A percentile compares a stretch with the other conserved stretches of the same genome.
phyloP scores from a whole-genome alignment of 2,888 invertebrate species.

The Muscina levida region DNA sequence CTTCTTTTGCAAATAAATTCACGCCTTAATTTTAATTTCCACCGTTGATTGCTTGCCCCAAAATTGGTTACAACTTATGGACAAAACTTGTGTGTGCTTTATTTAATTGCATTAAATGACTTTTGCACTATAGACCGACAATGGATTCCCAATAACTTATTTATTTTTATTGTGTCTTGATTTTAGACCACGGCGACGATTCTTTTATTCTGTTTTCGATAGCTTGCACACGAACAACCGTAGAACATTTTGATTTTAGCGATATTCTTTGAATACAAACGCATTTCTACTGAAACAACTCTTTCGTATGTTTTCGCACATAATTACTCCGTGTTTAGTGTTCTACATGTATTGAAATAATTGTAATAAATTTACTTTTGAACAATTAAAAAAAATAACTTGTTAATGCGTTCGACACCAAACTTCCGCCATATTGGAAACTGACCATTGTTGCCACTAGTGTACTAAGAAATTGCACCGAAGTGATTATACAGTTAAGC shows the following conservation, averaged over 20 bases:
- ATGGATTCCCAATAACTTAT: slow-evolving; percentile 43
- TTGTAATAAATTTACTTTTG: slow-evolving; percentile 31
- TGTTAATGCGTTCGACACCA: slow-evolving; percentile 61
- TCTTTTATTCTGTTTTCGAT: slow-evolving; percentile 49
- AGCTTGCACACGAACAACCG: slow-evolving; percentile 23
- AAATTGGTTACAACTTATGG: not conserved
- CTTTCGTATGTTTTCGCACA: not conserved
- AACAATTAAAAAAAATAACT: slow-evolving; percentile 51
- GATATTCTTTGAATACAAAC: too few relatives aligned
- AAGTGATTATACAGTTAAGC: too few relatives aligned
- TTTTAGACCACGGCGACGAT: slow-evolving; percentile 56
- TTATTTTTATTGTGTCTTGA: not conserved
- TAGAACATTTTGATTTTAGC: not conserved
- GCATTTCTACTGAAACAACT: not conserved
- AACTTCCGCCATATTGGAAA: slow-evolving; percentile 66
- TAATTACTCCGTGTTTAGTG: slow-evolving; percentile 1
- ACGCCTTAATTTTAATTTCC: slow-evolving; percentile 61
- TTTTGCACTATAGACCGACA: slow-evolving; percentile 5
- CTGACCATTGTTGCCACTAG: slow-evolving; percentile 53
- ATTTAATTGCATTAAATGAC: not conserved
- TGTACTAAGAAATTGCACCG: not conserved
- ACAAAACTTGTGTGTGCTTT: too few relatives aligned
- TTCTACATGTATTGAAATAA: slow-evolving; percentile 20
- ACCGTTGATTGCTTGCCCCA: too few relatives aligned
- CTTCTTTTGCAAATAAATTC: slow-evolving; percentile 62